Evolutionary conservation across 2,797 vertebrate genomes (phyloP), one percentile per base, ranked within the genome.

Genomic region (Apogon talboti): DNA sequence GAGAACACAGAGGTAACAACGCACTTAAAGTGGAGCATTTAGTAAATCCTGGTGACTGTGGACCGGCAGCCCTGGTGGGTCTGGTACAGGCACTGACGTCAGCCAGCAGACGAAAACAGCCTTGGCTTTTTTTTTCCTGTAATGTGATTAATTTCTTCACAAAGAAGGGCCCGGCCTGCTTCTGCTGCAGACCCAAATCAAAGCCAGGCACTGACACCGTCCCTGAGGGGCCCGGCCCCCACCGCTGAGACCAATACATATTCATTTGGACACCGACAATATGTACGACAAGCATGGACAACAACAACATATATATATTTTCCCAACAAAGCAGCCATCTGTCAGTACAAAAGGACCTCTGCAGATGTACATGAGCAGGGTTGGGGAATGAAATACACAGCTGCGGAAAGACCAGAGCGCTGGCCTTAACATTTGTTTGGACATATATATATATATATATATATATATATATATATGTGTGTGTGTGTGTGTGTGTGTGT

Each of bases 71-170:
- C 53, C 66, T 74, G 47, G 35, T 69, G 65, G 71, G 40, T 78
- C 61, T 66, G 74, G 77, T 86, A 79, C 44, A 71, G 66, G 76
- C 58, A 66, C 40, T 74, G 77, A 83, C 57, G 54, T 76, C 72
- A 87, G 72, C 67, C 71, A 71, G 72, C 60, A 49, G 47, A 56
- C 52, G 50, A 71, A 73, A 74, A 52, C 69, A 59, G 56, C 81
- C 62, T 19, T 30, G 7, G 40, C 2, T 49, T 50, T 47, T 33
- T 24, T 37, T 35, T 14, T 45, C 4, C 7, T 71, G 46, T 81
- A 88, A 90, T 79, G 76, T 84, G 88, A 91, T 92, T 89, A 78
- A 92, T 90, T 86, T 86, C 60, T 77, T 63, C 76, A 85, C 71
- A 75, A 45, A 63, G 71, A 74, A 81, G 45, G 61, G 76, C 33